Percentiles rank a stretch among this genome's conserved stretches.
Evolutionary conservation across 2,888 invertebrate genomes (phyloP).

Genomic region (Hemicrepidius hirtus): DNA sequence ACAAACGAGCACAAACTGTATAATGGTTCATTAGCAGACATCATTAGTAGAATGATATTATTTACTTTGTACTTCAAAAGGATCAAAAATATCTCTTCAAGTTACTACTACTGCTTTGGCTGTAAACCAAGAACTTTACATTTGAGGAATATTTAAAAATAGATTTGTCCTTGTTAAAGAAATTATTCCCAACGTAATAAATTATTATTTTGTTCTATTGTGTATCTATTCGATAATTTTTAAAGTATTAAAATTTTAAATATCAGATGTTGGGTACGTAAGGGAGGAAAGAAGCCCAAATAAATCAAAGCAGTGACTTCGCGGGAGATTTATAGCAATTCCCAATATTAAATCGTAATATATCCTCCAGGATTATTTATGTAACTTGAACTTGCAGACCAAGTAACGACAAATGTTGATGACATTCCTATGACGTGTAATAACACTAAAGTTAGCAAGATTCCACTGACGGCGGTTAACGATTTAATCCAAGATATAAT

Average conservation of each 20-base stretch:
- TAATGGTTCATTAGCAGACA: conserved; percentile 66
- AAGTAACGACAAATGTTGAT: conserved; percentile 39
- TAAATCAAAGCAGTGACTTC: conserved; percentile 23
- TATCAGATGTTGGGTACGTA: background rate
- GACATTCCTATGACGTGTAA: conserved; percentile 37
- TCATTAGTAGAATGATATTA: conserved; percentile 65
- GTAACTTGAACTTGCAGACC: conserved; percentile 21
- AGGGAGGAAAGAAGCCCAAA: background rate
- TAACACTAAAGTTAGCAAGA: conserved; percentile 30
- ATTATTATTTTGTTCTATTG: too few species aligned
- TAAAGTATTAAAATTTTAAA: background rate
- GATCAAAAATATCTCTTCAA: conserved; percentile 49
- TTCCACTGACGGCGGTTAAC: conserved; percentile 23
- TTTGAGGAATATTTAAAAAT: conserved; percentile 27
- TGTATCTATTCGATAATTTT: too few species aligned
- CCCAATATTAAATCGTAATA: conserved; percentile 35
- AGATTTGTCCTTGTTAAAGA: background rate
- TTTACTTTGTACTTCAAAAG: conserved; percentile 61
- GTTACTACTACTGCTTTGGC: conserved; percentile 32
- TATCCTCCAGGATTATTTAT: conserved; percentile 15
- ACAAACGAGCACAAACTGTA: conserved; percentile 62
- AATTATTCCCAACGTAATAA: too few species aligned
- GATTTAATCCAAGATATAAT: conserved; percentile 36
- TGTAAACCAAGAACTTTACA: conserved; percentile 30
- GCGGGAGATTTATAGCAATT: conserved; percentile 9